A percentile compares a stretch with the other conserved stretches of the same genome.
Conservation (phyloP, 2,888 invertebrate genomes). For the Heterodera filipjevi region DNA sequence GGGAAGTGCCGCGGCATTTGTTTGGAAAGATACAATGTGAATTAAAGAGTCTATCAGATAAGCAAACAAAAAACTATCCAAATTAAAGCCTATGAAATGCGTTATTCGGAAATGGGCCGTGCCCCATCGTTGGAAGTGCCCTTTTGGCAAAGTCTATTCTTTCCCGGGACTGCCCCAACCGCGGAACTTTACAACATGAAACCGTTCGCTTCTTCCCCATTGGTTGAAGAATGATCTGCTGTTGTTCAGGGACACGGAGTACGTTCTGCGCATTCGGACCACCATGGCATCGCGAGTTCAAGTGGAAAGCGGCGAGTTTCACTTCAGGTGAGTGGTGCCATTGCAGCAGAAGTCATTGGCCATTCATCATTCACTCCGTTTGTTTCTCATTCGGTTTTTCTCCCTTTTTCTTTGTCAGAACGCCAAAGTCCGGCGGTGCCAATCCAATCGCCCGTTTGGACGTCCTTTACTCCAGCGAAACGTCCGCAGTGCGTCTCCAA, state of each 20-base stretch:
- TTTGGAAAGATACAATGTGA: conserved; percentile 44
- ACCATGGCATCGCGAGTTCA: conserved; percentile 49
- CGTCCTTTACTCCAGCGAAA: conserved; percentile 63
- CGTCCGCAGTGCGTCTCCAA: conserved; percentile 59
- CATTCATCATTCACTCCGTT: too few relatives aligned
- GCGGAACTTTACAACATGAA: conserved; percentile 54
- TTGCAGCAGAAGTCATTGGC: not conserved
- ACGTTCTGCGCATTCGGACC: conserved; percentile 58
- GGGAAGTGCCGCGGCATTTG: conserved; percentile 60
- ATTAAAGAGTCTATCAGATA: not conserved
- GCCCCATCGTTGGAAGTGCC: not conserved
- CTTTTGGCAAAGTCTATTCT: conserved; percentile 53
- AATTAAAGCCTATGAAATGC: conserved; percentile 57
- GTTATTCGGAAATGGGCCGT: conserved; percentile 48
- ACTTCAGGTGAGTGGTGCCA: conserved; percentile 45
- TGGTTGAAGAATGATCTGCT: not conserved
- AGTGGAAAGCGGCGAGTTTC: conserved; percentile 60
- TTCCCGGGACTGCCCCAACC: conserved; percentile 53
- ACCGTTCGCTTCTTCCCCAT: conserved; percentile 44
- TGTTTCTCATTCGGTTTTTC: conserved; percentile 35
- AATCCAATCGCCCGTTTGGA: conserved; percentile 63
- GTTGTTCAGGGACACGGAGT: conserved; percentile 61
- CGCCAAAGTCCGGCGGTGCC: conserved; percentile 46
- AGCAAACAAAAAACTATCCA: not conserved
- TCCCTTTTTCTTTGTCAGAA: conserved; percentile 11